A percentile compares a stretch with the other conserved stretches of the same genome.
Conservation (phyloP, 1,140 invertebrate species). For the Zaprionus inermis region DNA sequence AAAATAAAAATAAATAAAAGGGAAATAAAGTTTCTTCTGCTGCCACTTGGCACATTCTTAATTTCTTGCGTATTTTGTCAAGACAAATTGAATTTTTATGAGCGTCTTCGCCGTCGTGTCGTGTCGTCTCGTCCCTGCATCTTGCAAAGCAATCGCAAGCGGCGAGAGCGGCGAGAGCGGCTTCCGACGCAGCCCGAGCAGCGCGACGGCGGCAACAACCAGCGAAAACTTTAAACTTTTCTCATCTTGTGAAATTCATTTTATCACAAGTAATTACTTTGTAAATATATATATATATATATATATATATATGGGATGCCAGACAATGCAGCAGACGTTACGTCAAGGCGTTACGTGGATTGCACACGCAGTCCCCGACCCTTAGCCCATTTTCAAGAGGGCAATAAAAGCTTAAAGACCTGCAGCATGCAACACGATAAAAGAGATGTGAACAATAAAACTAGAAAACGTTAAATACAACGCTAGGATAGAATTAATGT, state of each 20-base stretch:
- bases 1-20: constrained; percentile 57
- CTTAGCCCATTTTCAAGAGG: constrained; percentile 52
- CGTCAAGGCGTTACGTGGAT: constrained; percentile 38
- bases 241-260: constrained; percentile 81
- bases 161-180: constrained; percentile 18
- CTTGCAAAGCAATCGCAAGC: constrained; percentile 66
- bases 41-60: constrained; percentile 81
- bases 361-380: constrained; percentile 49
- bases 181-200: constrained; percentile 15
- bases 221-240: constrained; percentile 79
- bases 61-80: constrained; percentile 83
- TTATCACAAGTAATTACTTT: constrained; percentile 83
- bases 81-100: constrained; percentile 83
- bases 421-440: constrained; percentile 11
- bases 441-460: constrained; percentile 1
- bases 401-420: constrained; percentile 55
- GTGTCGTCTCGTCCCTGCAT: constrained; percentile 20
- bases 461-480: neutral
- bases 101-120: constrained; percentile 51
- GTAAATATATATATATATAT: constrained; percentile 70
- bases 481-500: neutral
- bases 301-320: constrained; percentile 40
- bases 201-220: constrained; percentile 19
- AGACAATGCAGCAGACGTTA: constrained; percentile 57
- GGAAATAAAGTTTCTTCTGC: constrained; percentile 77